Evolutionary conservation across 1,140 invertebrate species (phyloP).

Genomic region (Ctenoplectra terminalis): DNA sequence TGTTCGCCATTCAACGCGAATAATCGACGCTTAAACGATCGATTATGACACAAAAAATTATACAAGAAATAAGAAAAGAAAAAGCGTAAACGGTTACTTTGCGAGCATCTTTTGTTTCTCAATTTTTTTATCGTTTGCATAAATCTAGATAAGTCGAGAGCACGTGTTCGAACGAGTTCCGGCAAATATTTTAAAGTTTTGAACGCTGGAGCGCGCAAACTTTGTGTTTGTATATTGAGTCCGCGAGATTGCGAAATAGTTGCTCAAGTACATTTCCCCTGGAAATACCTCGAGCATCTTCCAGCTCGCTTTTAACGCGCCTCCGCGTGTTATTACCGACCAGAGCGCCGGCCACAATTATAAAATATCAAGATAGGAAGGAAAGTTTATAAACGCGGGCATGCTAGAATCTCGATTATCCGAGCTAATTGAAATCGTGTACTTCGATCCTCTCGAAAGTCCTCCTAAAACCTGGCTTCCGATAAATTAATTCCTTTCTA

Average conservation of each 20-base stretch:
- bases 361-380: neutral
- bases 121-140: neutral
- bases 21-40: neutral
- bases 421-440: neutral
- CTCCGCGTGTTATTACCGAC: neutral
- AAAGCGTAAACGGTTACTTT: no score
- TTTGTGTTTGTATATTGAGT: slow-evolving; percentile 2
- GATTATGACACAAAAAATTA: neutral
- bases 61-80: neutral
- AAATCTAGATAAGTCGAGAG: neutral
- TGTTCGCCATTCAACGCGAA: neutral
- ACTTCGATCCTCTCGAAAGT: neutral
- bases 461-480: neutral
- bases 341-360: neutral
- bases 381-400: neutral
- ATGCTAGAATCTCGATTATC: neutral
- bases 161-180: neutral
- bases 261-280: slow-evolving; percentile 7
- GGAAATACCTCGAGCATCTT: slow-evolving; percentile 21
- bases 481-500: neutral
- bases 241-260: slow-evolving; percentile 34
- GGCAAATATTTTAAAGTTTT: slow-evolving; percentile 16
- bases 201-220: neutral
- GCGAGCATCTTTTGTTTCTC: no score
- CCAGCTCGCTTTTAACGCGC: neutral